A percentile compares a stretch with the other conserved stretches of the same genome.
Conservation (phyloP, 2,888 invertebrate genomes). For the Leptothorax acervorum region DNA sequence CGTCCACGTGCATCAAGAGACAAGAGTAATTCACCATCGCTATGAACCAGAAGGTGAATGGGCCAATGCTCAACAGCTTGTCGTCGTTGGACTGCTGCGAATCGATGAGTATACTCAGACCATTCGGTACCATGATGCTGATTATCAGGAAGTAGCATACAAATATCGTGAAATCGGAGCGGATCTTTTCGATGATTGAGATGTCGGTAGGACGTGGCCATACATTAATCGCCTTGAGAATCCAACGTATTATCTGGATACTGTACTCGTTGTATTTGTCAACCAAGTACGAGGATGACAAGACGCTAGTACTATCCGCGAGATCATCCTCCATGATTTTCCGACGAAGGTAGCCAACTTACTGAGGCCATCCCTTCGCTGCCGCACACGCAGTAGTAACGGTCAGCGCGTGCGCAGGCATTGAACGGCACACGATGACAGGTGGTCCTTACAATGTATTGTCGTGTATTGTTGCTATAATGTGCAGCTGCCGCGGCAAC, state of each 20-base stretch:
- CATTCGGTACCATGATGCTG: slow-evolving; percentile 69
- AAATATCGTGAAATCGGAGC: slow-evolving; percentile 27
- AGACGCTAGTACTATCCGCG: background rate
- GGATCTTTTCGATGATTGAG: slow-evolving; percentile 25
- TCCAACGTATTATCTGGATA: slow-evolving; percentile 67
- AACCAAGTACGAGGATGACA: background rate
- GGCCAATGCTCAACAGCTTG: slow-evolving; percentile 70
- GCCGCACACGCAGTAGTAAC: background rate
- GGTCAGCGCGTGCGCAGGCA: slow-evolving; percentile 47
- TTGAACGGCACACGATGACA: background rate
- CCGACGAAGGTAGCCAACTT: background rate
- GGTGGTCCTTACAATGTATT: slow-evolving; percentile 1
- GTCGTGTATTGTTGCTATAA: background rate
- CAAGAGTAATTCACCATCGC: slow-evolving; percentile 73
- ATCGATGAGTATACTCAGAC: slow-evolving; percentile 67
- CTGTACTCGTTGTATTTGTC: slow-evolving; percentile 60
- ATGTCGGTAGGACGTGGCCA: slow-evolving; percentile 62
- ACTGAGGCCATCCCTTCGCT: slow-evolving; percentile 12
- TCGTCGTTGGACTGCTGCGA: slow-evolving; percentile 41
- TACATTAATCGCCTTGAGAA: slow-evolving; percentile 65
- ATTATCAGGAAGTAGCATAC: slow-evolving; percentile 63
- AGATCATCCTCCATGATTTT: slow-evolving; percentile 26
- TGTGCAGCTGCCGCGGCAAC: slow-evolving; percentile 14
- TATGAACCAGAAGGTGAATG: slow-evolving; percentile 73
- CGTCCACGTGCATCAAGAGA: slow-evolving; percentile 64